phyloP scores from a whole-genome alignment of 2,113 vertebrate species.

The Empidonax alnorum region DNA sequence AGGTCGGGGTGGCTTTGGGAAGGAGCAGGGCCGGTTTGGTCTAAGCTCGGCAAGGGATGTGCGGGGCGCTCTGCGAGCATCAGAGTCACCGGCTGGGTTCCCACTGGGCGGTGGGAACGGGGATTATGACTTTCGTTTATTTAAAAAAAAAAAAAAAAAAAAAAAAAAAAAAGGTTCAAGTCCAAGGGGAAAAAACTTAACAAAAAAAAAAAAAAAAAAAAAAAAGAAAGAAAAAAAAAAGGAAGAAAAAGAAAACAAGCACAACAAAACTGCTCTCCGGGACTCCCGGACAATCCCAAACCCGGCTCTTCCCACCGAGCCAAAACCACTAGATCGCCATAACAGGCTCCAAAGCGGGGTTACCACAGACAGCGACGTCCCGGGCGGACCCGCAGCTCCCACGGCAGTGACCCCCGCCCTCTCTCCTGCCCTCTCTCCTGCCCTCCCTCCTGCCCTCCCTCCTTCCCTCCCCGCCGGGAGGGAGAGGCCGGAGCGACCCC shows the following conservation, averaged over 20 bases:
- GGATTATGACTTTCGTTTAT: not conserved
- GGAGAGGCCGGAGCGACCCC: not conserved
- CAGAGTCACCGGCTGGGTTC: not conserved
- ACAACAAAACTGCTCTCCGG: not conserved
- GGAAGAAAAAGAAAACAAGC: not conserved
- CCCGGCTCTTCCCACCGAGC: not conserved
- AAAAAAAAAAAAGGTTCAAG: not conserved
- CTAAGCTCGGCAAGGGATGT: not conserved
- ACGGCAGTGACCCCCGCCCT: not conserved
- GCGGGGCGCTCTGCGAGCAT: not conserved
- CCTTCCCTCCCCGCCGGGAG: not conserved
- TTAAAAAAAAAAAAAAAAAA: not conserved
- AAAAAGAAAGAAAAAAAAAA: accelerated
- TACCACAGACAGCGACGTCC: not conserved
- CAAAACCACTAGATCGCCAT: not conserved
- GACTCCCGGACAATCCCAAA: not conserved
- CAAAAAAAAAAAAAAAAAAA: accelerated
- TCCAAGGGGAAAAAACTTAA: not conserved
- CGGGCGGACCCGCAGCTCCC: not conserved
- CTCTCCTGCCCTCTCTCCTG: no score
- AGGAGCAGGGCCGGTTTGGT: not conserved
- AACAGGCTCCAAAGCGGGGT: not conserved
- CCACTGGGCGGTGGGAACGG: not conserved
- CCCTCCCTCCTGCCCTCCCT: not conserved
- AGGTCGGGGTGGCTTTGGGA: accelerated